Percentiles rank a stretch among this genome's conserved stretches.
Conservation (phyloP, 2,113 vertebrate species). For the Spilogale gracilis region DNA sequence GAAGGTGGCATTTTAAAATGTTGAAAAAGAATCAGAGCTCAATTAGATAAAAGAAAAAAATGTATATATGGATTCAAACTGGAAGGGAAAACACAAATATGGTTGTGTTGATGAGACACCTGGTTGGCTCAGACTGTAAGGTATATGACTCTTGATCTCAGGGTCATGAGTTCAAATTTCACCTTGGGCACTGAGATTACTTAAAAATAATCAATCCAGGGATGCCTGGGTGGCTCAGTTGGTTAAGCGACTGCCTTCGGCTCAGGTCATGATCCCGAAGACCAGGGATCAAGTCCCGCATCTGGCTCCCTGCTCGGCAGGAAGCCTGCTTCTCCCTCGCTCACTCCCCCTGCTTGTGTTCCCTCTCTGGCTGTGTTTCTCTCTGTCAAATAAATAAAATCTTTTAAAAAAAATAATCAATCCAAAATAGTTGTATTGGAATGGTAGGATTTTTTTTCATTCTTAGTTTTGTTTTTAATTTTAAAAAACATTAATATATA, state of each 20-base stretch:
- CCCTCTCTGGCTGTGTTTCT: too few relatives aligned
- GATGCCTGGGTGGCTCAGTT: too few relatives aligned
- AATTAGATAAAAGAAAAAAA: background rate
- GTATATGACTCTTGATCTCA: background rate
- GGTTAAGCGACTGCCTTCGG: too few relatives aligned
- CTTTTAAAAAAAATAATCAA: background rate
- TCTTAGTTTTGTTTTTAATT: background rate
- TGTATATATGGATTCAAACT: background rate
- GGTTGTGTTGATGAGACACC: background rate
- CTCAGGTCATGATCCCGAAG: too few relatives aligned
- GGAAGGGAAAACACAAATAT: conserved; percentile 1
- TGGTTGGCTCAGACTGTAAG: background rate
- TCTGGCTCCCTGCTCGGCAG: too few relatives aligned
- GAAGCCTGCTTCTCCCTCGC: too few relatives aligned
- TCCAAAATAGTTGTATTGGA: background rate
- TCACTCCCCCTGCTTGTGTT: too few relatives aligned
- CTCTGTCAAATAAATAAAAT: too few relatives aligned
- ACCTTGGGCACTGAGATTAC: background rate
- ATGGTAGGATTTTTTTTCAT: background rate
- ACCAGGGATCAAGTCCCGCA: too few relatives aligned
- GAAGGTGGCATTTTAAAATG: conserved; percentile 28
- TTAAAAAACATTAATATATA: background rate
- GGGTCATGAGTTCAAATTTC: background rate
- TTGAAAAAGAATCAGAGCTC: background rate
- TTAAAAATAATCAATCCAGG: background rate